These are phyloP conservation scores for Bombus polaris DNA, from an alignment of 1,140 invertebrate genomes.

Conservation along the genomic window DNA sequence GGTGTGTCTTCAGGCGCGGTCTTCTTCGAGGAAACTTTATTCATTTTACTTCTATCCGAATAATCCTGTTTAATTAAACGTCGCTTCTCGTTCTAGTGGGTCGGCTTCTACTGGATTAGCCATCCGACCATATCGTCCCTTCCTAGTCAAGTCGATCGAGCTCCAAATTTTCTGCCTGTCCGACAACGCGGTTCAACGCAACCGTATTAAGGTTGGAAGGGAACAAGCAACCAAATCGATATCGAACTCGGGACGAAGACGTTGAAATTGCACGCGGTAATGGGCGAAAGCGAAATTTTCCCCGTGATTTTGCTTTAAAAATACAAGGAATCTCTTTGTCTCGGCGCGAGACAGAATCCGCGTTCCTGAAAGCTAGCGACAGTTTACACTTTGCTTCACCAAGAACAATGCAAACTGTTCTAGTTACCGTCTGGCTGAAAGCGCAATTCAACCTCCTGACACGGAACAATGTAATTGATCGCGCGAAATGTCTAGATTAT, in stretches of 20 bases:
- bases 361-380: slow-evolving; percentile 10
- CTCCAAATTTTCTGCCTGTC: not conserved
- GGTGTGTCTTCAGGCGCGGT: slow-evolving; percentile 22
- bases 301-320: not conserved
- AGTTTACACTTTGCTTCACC: slow-evolving; percentile 35
- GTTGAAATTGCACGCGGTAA: not conserved
- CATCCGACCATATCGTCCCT: slow-evolving; percentile 5
- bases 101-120: slow-evolving; percentile 32
- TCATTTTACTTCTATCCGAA: slow-evolving; percentile 63
- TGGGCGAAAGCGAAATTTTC: not conserved
- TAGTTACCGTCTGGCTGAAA: not conserved
- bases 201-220: not conserved
- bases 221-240: not conserved
- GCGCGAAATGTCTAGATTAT: slow-evolving; percentile 39
- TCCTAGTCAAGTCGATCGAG: not conserved
- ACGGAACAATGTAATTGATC: slow-evolving; percentile 46
- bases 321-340: not conserved
- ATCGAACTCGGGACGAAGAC: not conserved
- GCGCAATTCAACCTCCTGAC: slow-evolving; percentile 16
- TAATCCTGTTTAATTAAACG: slow-evolving; percentile 73
- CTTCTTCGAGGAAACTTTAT: slow-evolving; percentile 70
- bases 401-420: slow-evolving; percentile 38
- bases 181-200: not conserved
- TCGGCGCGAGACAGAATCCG: not conserved
- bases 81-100: slow-evolving; percentile 43